Evolutionary conservation across 1,140 invertebrate species (phyloP).

Genomic region (Sminthurides bifidus): DNA sequence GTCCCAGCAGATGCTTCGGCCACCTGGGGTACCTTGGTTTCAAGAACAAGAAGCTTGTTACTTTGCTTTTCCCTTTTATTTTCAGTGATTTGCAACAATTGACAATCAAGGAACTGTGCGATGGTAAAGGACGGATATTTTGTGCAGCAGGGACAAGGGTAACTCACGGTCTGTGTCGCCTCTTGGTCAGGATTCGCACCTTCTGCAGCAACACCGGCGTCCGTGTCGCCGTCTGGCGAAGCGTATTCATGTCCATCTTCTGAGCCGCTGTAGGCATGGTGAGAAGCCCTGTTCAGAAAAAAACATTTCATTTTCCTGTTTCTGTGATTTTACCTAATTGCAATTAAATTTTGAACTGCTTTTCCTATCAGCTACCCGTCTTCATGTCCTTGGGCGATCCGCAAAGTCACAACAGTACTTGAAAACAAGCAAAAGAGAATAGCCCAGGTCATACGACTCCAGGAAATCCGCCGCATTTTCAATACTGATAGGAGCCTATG

Average conservation of each 20-base stretch:
- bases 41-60: too few species aligned
- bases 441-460: not conserved
- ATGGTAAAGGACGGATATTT: not conserved
- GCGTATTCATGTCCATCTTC: not conserved
- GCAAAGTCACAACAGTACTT: not conserved
- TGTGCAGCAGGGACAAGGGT: not conserved
- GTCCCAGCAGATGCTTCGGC: not conserved
- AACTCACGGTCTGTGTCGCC: not conserved
- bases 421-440: not conserved
- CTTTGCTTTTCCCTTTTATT: too few species aligned
- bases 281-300: too few species aligned
- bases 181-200: not conserved
- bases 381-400: not conserved
- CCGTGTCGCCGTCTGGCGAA: not conserved
- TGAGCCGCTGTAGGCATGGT: not conserved
- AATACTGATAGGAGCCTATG: too few species aligned
- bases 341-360: not conserved
- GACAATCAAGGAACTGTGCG: not conserved
- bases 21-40: too few species aligned
- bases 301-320: too few species aligned
- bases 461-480: too few species aligned
- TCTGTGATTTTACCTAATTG: not conserved
- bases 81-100: not conserved
- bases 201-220: not conserved
- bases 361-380: not conserved